phyloP scores from a whole-genome alignment of 2,888 invertebrate species.

The Sceliomorpha sp. region DNA sequence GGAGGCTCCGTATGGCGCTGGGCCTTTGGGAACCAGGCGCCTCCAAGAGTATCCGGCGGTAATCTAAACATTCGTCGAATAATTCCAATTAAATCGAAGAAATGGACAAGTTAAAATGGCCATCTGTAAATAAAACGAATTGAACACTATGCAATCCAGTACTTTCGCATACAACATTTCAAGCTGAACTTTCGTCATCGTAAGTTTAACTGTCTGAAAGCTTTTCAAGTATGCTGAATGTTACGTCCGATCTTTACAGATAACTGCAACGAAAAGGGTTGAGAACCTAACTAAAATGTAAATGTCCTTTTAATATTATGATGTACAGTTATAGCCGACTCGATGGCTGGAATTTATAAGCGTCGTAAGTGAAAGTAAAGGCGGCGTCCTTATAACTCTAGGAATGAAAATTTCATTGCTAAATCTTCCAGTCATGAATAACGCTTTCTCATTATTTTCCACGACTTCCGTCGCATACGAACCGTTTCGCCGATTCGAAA shows the following conservation, averaged over 20 bases:
- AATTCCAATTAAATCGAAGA: not conserved
- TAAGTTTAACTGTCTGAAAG: conserved; percentile 18
- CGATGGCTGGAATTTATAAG: not conserved
- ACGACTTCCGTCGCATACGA: no score
- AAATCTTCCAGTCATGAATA: not conserved
- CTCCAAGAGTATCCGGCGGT: conserved; percentile 84
- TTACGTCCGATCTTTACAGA: conserved; percentile 10
- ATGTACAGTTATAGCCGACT: conserved; percentile 2
- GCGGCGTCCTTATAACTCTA: not conserved
- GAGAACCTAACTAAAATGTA: conserved; percentile 13
- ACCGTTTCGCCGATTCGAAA: no score
- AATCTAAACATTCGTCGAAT: conserved; percentile 81
- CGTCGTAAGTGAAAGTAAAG: not conserved
- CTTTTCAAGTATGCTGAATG: conserved; percentile 8
- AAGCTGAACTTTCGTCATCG: conserved; percentile 9
- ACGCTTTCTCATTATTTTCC: no score
- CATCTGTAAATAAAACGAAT: not conserved
- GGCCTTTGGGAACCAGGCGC: conserved; percentile 88
- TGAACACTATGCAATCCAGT: no score
- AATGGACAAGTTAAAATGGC: not conserved
- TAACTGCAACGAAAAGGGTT: conserved; percentile 14
- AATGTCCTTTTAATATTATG: conserved; percentile 16
- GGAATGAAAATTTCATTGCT: not conserved
- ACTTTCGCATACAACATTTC: not conserved
- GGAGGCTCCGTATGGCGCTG: conserved; percentile 82